Conservation (phyloP, 2,113 vertebrate genomes). For the Phyllostomus hastatus region DNA sequence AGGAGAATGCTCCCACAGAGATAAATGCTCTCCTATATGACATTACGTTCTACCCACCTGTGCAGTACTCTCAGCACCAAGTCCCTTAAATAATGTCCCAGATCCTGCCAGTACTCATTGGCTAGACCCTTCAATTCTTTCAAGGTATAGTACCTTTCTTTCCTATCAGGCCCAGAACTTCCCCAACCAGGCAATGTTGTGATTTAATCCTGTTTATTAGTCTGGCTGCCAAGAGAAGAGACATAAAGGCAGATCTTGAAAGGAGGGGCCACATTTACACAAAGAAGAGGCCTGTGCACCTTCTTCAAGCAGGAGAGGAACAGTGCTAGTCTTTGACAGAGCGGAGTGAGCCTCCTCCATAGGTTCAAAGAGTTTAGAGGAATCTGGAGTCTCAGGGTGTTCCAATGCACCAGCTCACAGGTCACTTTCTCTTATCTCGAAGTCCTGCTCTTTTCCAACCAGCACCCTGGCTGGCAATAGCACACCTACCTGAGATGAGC, state of each 20-base stretch:
- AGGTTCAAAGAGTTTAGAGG: not conserved
- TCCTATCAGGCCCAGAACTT: not conserved
- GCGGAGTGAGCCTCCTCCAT: not conserved
- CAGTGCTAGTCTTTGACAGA: not conserved
- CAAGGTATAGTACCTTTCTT: not conserved
- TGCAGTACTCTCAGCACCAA: not conserved
- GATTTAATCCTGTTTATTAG: not conserved
- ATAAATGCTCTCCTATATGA: not conserved
- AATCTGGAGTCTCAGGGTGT: not conserved
- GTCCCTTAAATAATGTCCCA: not conserved
- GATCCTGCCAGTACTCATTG: not conserved
- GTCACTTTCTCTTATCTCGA: not conserved
- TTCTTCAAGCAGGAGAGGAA: not conserved
- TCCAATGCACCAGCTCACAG: not conserved
- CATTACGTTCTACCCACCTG: not conserved
- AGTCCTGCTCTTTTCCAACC: not conserved
- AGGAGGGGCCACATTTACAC: not conserved
- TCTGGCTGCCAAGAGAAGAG: constrained; percentile 9
- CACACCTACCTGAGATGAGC: not conserved
- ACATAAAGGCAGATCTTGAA: not conserved
- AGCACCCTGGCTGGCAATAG: not conserved
- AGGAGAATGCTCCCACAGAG: not conserved
- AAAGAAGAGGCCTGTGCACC: not conserved
- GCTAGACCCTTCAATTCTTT: not conserved
- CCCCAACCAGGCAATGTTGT: not conserved